Evolutionary conservation across 2,888 invertebrate genomes (phyloP).

Genomic region (Lepeophtheirus nordmannii): DNA sequence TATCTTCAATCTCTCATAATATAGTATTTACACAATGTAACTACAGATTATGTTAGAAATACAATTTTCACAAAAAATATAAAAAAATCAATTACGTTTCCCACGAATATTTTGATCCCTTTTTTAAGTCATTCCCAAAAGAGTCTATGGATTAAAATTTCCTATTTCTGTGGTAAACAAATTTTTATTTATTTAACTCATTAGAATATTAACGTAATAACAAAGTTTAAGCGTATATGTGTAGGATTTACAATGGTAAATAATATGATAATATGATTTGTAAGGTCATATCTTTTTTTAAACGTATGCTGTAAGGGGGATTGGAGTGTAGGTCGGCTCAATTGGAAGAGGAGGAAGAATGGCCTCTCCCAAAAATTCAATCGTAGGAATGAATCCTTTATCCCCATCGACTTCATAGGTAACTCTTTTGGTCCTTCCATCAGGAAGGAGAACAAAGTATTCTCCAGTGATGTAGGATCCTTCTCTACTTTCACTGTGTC

Average conservation of each 20-base stretch:
- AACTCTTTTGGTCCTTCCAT: not conserved
- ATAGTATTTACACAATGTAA: too few relatives aligned
- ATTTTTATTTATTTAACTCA: too few relatives aligned
- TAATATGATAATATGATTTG: not conserved
- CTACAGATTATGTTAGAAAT: too few relatives aligned
- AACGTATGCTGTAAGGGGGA: not conserved
- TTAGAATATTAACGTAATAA: not conserved
- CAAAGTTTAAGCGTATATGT: not conserved
- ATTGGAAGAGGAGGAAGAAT: not conserved
- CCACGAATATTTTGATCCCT: too few relatives aligned
- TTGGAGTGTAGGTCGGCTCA: not conserved
- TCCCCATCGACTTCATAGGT: not conserved
- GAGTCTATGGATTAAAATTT: too few relatives aligned
- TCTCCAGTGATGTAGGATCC: conserved; percentile 24
- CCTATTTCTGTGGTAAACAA: too few relatives aligned
- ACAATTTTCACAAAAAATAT: too few relatives aligned
- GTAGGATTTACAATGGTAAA: not conserved
- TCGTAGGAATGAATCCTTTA: not conserved
- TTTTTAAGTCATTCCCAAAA: too few relatives aligned
- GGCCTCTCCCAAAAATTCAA: not conserved
- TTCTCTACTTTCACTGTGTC: conserved; percentile 24
- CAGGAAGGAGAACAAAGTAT: conserved; percentile 25
- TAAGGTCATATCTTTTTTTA: not conserved
- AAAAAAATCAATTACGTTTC: too few relatives aligned
- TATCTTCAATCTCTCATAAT: too few relatives aligned